A percentile compares a stretch with the other conserved stretches of the same genome.
Conservation (phyloP, 2,888 invertebrate genomes). For the Athetis lepigone region DNA sequence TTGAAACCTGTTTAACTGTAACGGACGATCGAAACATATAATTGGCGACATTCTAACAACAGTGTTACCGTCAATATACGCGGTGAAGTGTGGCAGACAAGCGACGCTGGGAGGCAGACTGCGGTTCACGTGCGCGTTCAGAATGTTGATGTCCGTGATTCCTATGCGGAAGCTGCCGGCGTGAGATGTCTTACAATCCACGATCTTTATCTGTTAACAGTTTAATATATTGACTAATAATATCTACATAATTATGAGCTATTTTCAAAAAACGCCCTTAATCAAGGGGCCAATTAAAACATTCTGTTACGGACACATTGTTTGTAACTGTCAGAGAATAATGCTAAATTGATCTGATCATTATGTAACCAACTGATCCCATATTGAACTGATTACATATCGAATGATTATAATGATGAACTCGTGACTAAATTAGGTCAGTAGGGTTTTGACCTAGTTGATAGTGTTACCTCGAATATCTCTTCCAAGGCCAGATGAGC, state of each 20-base stretch:
- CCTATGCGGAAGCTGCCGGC: conserved; percentile 95
- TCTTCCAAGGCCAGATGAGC: conserved; percentile 93
- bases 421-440: neutral
- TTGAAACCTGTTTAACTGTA: neutral
- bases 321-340: neutral
- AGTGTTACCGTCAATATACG: conserved; percentile 91
- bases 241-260: neutral
- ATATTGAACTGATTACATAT: neutral
- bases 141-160: conserved; percentile 93
- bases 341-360: neutral
- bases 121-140: conserved; percentile 92
- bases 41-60: conserved; percentile 4
- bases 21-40: too few relatives aligned
- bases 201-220: conserved; percentile 87
- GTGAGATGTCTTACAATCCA: conserved; percentile 91
- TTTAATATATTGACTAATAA: neutral
- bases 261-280: too few relatives aligned
- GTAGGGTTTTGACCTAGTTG: neutral
- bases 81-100: conserved; percentile 92
- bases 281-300: neutral
- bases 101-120: conserved; percentile 92
- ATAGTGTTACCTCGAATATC: conserved; percentile 92
- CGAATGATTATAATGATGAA: neutral
- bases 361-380: neutral
- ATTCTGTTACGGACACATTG: neutral